phyloP scores from a whole-genome alignment of 2,888 invertebrate species.

The Bembecia ichneumoniformis region DNA sequence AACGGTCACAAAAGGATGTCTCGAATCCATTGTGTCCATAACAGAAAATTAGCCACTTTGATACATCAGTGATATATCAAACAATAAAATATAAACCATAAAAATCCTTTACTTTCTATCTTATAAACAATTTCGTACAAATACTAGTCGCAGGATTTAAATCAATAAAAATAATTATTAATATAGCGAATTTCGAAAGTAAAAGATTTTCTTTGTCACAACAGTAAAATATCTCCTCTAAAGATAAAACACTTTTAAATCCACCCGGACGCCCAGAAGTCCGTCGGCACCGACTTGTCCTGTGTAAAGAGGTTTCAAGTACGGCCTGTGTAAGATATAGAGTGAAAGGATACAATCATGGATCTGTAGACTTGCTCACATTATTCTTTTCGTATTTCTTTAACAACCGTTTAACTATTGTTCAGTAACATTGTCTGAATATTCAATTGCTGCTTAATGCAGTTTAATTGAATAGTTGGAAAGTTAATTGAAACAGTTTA shows the following conservation, averaged over 20 bases:
- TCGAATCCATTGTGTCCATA: background rate
- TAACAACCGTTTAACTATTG: background rate
- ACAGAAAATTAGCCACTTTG: conserved; percentile 9
- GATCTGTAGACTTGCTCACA: background rate
- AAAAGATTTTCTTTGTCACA: conserved; percentile 16
- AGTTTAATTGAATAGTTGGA: too few species aligned
- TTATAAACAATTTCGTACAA: background rate
- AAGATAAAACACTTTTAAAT: conserved; percentile 24
- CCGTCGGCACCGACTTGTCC: conserved; percentile 58
- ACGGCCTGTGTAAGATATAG: conserved; percentile 25
- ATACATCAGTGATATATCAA: conserved; percentile 42
- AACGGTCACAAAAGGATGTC: background rate
- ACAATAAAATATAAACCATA: conserved; percentile 20
- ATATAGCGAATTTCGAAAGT: background rate
- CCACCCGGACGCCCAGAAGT: conserved; percentile 37
- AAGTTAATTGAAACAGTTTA: too few species aligned
- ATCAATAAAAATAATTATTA: background rate
- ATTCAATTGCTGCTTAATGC: too few species aligned
- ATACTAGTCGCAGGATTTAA: background rate
- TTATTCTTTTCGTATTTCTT: too few species aligned
- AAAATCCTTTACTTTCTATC: conserved; percentile 6
- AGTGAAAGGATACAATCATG: background rate
- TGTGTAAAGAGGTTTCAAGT: conserved; percentile 57
- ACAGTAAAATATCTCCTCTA: conserved; percentile 37
- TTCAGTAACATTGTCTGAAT: too few species aligned